Base-by-base conservation (phyloP, 2,113 vertebrate species). In the Ornithorhynchus anatinus region DNA sequence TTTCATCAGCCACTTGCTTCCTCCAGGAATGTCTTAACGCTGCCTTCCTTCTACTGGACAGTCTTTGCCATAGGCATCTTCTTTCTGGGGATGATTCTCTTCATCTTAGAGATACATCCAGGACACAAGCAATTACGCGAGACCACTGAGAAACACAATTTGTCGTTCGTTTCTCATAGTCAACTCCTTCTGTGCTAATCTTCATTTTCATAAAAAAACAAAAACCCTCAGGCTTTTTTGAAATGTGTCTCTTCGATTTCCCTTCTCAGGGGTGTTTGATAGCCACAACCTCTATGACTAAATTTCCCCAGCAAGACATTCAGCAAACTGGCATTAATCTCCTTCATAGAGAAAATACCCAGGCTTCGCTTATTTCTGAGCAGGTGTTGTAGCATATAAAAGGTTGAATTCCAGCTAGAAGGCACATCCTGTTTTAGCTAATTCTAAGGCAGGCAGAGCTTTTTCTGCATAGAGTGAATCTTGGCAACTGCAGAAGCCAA, bases 401-500 rank as follows among this genome's bases (percentile, higher is more conserved):
- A 58, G 7, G 42, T 32, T 71, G 15, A 40, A 35, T 66, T 59
- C 17, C 14, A 56, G 42, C 9, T 27, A 51, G 56, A 13, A 19
- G 15, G 37, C 20, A n/a, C 14, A 25, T 39, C 23, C 7, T 36
- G 29, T 31, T 64, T 19, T 4, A 25, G 39, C 23, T 65, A 37
- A 33, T 56, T 56, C 3, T 40, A 19, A 73, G 67, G 42, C 13
- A 56, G 25, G 23, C 15, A 37, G 29, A 39, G 25, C 29, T 69
- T 8, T 4, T 31, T 69, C 19, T 52, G 17, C 23, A 69, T 16
- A 31, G 32, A 56, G 31, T 65, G 23, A 66, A 35, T 45, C 36
- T 59, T 79, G 66, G 59, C 69, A 79, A 9, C 32, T 3, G 4
- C 20, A 5, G 20, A 2, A 45, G 70, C 54, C 72, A 83, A 65